Conservation (phyloP, 2,113 vertebrate species). For the Genyomyrus donnyi region DNA sequence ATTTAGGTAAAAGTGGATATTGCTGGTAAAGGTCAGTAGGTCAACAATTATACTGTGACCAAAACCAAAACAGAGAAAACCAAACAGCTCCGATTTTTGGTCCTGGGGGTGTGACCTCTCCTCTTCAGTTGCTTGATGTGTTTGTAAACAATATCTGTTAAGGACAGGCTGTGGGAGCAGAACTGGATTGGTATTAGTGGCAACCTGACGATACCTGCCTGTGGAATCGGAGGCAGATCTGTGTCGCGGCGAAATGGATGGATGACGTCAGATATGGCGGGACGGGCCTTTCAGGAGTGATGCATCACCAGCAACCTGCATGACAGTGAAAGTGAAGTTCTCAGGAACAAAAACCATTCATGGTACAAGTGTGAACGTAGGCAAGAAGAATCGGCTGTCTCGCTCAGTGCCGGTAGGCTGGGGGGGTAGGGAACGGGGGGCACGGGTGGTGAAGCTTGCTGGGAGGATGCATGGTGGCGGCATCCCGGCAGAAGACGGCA, state of each 20-base stretch:
- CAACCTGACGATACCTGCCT: not conserved
- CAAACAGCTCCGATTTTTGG: not conserved
- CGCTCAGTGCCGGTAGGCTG: not conserved
- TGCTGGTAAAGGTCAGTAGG: not conserved
- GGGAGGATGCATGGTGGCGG: not conserved
- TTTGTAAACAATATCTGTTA: not conserved
- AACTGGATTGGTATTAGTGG: not conserved
- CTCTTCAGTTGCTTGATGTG: not conserved
- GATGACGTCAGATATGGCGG: not conserved
- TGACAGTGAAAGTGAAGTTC: not conserved
- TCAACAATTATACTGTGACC: not conserved
- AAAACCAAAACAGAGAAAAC: not conserved
- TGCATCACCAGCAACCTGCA: not conserved
- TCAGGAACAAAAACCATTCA: no score
- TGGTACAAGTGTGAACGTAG: not conserved
- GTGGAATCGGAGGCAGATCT: not conserved
- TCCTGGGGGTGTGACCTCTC: not conserved
- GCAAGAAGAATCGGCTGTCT: not conserved
- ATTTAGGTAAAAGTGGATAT: not conserved
- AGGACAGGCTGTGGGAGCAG: not conserved
- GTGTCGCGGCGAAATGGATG: not conserved
- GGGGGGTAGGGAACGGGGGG: not conserved
- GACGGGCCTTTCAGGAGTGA: not conserved
- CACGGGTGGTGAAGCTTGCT: not conserved
- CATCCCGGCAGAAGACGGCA: not conserved